Percentiles rank a stretch among this genome's conserved stretches.
These are phyloP conservation scores for Tachypleus tridentatus DNA, from an alignment of 1,140 invertebrate genomes.

Conservation along the genomic window DNA sequence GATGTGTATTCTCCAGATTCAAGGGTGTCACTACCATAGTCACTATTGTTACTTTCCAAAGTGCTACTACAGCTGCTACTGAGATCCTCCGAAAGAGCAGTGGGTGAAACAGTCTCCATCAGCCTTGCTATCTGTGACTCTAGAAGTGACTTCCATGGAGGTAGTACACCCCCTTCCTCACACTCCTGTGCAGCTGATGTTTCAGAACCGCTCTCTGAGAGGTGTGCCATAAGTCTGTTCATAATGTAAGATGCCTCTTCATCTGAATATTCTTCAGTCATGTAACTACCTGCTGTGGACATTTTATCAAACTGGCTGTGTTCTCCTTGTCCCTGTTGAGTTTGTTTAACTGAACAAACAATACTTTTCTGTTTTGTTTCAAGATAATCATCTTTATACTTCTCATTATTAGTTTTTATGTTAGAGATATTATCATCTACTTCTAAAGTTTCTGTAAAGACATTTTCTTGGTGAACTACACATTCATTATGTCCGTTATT, in stretches of 20 bases:
- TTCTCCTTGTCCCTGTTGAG: neutral
- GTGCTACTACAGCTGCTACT: slow-evolving; percentile 18
- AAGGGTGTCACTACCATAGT: slow-evolving; percentile 26
- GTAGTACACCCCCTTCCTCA: slow-evolving; percentile 15
- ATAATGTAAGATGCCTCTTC: slow-evolving; percentile 24
- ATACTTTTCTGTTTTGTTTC: too few species aligned
- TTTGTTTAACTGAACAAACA: too few species aligned
- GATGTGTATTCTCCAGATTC: slow-evolving; percentile 22
- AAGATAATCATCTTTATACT: too few species aligned
- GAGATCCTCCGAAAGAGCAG: slow-evolving; percentile 13
- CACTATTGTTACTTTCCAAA: slow-evolving; percentile 20
- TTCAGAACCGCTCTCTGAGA: slow-evolving; percentile 13
- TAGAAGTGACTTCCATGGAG: slow-evolving; percentile 14
- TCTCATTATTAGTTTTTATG: too few species aligned
- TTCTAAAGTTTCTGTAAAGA: too few species aligned
- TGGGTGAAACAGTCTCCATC: slow-evolving; percentile 24
- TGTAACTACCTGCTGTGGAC: slow-evolving; percentile 2
- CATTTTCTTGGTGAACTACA: too few species aligned
- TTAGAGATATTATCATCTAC: too few species aligned
- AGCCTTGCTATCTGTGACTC: slow-evolving; percentile 22
- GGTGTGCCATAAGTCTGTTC: slow-evolving; percentile 21
- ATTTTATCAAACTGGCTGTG: slow-evolving; percentile 6
- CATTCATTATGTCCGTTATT: too few species aligned
- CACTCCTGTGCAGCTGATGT: slow-evolving; percentile 1
- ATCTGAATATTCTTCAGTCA: slow-evolving; percentile 16